Percentiles rank a stretch among this genome's conserved stretches.
These are phyloP conservation scores for Sebastes trivittatus DNA, from an alignment of 2,797 vertebrate species.

Conservation along the genomic window DNA sequence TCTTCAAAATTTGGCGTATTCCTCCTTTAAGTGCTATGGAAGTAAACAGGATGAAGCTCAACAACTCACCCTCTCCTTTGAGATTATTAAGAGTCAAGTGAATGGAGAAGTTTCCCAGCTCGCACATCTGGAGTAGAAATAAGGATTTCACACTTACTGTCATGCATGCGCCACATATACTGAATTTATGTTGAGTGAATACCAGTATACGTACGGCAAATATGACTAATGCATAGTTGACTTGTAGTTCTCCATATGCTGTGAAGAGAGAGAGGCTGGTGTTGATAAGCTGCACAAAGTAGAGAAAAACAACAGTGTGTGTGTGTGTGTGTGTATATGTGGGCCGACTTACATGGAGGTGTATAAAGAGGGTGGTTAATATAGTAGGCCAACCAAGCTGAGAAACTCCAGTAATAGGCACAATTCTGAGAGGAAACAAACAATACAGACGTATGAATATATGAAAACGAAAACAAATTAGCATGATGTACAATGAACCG, in stretches of 20 bases:
- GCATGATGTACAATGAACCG: not conserved
- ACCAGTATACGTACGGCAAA: conserved; percentile 84
- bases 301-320: not conserved
- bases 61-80: conserved; percentile 82
- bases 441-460: not conserved
- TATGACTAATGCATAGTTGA: conserved; percentile 84
- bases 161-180: not conserved
- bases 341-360: conserved; percentile 83
- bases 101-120: conserved; percentile 91
- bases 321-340: not conserved
- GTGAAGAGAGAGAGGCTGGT: conserved; percentile 53
- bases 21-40: not conserved
- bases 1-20: not conserved
- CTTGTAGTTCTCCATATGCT: conserved; percentile 88
- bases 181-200: not conserved
- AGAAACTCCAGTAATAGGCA: conserved; percentile 92
- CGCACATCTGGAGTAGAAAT: conserved; percentile 84
- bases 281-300: not conserved
- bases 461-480: not conserved
- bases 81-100: conserved; percentile 86
- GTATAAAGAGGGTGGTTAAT: conserved; percentile 94
- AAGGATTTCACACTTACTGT: conserved; percentile 3
- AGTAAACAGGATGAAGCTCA: not conserved
- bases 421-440: conserved; percentile 83
- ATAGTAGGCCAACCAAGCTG: conserved; percentile 91